Conservation (phyloP, 2,888 invertebrate species). For the Gortyna flavago region DNA sequence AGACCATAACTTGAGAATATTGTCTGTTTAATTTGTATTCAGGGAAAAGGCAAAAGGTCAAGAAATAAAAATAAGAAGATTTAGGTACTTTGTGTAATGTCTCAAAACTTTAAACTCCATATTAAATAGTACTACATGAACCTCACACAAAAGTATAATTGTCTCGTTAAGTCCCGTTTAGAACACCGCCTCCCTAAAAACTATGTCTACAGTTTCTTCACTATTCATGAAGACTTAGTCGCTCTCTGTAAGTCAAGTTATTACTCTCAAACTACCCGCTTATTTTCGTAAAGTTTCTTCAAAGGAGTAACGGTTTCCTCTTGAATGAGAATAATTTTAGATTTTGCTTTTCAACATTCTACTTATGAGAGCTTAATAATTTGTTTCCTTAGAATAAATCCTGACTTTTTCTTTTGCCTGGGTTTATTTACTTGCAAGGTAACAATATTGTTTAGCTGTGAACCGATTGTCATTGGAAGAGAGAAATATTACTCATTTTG, state of each 20-base stretch:
- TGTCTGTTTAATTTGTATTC: slow-evolving; percentile 6
- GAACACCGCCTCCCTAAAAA: slow-evolving; percentile 10
- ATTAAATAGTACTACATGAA: neutral
- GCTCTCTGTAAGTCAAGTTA: slow-evolving; percentile 16
- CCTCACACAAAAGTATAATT: neutral
- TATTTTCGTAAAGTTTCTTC: slow-evolving; percentile 48
- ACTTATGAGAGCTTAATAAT: neutral
- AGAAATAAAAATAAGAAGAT: neutral
- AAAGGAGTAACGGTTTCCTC: slow-evolving; percentile 30
- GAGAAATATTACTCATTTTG: neutral
- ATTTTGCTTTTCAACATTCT: slow-evolving; percentile 22
- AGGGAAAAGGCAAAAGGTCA: neutral
- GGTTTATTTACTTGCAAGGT: neutral
- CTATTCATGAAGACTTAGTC: slow-evolving; percentile 18
- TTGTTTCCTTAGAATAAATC: neutral
- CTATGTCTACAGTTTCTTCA: slow-evolving; percentile 9
- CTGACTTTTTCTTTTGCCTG: neutral
- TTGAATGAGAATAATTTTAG: slow-evolving; percentile 34
- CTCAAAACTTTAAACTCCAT: neutral
- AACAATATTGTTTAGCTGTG: neutral
- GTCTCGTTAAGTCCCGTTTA: neutral
- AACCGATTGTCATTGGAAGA: neutral
- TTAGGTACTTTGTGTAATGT: neutral
- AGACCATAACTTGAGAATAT: neutral
- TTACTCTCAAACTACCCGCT: slow-evolving; percentile 39